These are phyloP conservation scores for Phoenicopterus ruber DNA, from an alignment of 2,113 vertebrate species.

Conservation along the genomic window DNA sequence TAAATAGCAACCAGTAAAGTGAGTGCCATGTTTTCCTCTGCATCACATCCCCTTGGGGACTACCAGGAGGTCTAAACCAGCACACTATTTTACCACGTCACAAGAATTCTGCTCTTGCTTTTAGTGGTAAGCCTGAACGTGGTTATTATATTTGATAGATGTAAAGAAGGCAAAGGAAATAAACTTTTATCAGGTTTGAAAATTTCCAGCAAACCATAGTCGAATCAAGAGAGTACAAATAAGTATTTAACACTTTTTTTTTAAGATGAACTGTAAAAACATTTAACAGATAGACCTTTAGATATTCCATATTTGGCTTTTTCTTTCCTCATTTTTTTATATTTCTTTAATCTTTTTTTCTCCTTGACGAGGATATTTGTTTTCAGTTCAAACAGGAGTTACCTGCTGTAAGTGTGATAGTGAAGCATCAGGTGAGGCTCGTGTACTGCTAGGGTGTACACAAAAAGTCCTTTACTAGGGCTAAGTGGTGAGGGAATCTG, in stretches of 20 bases:
- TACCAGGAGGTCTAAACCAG: background rate
- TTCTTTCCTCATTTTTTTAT: fast-evolving
- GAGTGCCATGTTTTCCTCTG: background rate
- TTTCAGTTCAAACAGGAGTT: background rate
- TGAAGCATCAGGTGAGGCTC: background rate
- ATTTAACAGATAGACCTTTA: background rate
- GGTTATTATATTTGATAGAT: background rate
- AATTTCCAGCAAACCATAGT: background rate
- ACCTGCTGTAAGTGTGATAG: background rate
- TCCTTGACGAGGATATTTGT: background rate
- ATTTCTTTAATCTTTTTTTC: background rate
- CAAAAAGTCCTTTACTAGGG: background rate
- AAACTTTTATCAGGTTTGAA: background rate
- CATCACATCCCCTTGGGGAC: background rate
- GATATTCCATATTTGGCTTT: background rate
- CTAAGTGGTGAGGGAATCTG: background rate
- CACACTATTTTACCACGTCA: background rate
- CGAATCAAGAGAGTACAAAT: background rate
- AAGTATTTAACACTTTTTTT: background rate
- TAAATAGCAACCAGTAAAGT: background rate
- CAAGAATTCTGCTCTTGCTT: background rate
- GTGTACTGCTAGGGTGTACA: background rate
- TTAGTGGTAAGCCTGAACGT: background rate
- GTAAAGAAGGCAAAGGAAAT: background rate
- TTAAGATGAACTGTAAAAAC: background rate